phyloP scores from a whole-genome alignment of 2,113 vertebrate genomes.

The Phalacrocorax brasilianus region DNA sequence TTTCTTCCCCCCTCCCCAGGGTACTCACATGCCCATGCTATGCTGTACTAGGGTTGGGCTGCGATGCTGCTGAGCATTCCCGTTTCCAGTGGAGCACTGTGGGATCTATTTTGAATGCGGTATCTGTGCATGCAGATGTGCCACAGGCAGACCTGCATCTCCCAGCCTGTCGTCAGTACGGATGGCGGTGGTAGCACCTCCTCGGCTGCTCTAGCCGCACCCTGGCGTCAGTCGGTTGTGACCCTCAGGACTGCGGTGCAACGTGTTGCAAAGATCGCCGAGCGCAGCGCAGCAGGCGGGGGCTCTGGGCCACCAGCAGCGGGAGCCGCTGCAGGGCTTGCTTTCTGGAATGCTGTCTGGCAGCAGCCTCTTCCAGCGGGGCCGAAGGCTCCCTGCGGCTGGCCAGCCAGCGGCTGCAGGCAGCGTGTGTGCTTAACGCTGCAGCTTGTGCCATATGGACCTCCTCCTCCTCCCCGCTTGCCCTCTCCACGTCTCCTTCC shows the following conservation, averaged over 20 bases:
- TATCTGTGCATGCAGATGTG: rapidly evolving
- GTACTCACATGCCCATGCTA: rapidly evolving
- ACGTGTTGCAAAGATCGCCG: neutral
- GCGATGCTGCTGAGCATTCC: neutral
- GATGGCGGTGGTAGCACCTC: neutral
- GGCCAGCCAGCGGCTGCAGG: neutral
- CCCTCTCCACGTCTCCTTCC: constrained; percentile 40
- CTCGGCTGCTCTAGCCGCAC: neutral
- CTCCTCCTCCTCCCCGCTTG: constrained; percentile 65
- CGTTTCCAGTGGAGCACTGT: neutral
- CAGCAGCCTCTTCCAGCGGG: neutral
- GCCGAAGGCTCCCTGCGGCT: neutral
- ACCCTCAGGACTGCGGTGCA: neutral
- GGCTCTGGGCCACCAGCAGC: neutral
- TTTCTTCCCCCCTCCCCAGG: neutral
- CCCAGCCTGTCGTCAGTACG: rapidly evolving
- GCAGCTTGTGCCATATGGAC: constrained; percentile 43
- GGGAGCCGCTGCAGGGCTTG: constrained; percentile 5
- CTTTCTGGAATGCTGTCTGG: constrained; percentile 18
- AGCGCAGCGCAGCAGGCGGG: neutral
- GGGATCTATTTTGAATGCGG: neutral
- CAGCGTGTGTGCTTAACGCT: neutral
- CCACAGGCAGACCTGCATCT: neutral
- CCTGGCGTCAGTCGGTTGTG: neutral
- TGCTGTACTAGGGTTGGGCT: neutral